Base-by-base conservation (phyloP, 2,888 invertebrate genomes). In the Magallana nippona region DNA sequence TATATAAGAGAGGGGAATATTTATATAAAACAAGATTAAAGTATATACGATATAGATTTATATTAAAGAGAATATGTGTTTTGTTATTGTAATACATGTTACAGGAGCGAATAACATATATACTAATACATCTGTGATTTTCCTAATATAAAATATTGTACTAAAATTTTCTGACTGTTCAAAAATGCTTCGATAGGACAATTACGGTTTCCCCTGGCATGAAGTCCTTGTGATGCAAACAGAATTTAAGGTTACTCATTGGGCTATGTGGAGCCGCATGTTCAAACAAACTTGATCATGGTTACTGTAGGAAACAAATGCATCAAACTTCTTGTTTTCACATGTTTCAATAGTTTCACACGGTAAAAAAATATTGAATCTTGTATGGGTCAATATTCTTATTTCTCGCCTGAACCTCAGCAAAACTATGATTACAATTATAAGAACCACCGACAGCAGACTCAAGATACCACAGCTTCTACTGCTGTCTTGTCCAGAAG, bases 301-400 rank as follows among this genome's bases (percentile, higher is more conserved):
- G 79, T 97, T 97, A 95, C 97, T 97, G 95, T 98, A 98, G 94
- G 97, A 97, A 89, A 98, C 96, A 95, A 98, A 98, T 78, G 97
- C 97, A 94, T 98, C 98, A 94, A 97, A 98, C 82, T 84, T 85
- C 82, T 89, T 89, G 22, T 82, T 82, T 19, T 81, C 79, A 11
- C 82, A 85, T 27, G 77, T 82, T 55, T 86, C 86, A 10, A 84
- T 87, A 19, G 85, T 83, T 82, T 89, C 88, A 57, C 91, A 90
- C 0, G 91, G 91, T n/a, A 92, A 83, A 17, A 91, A 85, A 10
- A 91, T 88, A 81, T 91, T 87, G 17, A 91, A 89, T n/a, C 91
- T 86, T 3, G 91, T 92, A 84, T 89, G 92, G 55, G 88, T 86
- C 1, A 91, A 83, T 80, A 91, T 90, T 78, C 86, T 83, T 19